These are phyloP conservation scores for Chrysotoxum bicinctum DNA, from an alignment of 2,888 invertebrate genomes.

Conservation along the genomic window DNA sequence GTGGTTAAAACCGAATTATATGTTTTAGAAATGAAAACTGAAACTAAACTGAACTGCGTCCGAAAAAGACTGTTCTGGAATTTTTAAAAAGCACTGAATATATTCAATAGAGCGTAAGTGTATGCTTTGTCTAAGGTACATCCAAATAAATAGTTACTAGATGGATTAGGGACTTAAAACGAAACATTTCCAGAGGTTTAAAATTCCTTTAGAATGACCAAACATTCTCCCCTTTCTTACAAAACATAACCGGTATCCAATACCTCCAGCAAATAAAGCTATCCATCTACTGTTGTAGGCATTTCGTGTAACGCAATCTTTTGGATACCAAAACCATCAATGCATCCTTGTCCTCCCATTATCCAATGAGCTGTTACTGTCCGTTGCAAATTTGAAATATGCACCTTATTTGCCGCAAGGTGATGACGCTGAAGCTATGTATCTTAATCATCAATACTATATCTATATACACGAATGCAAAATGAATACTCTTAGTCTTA, in stretches of 20 bases:
- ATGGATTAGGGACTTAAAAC: not conserved
- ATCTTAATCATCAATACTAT: conserved; percentile 55
- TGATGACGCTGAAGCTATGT: conserved; percentile 39
- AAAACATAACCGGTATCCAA: conserved; percentile 8
- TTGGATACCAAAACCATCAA: conserved; percentile 2
- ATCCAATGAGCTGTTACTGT: not conserved
- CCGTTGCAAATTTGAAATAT: conserved; percentile 37
- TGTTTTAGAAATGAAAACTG: too few species aligned
- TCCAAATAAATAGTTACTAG: not conserved
- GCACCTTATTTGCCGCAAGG: conserved; percentile 47
- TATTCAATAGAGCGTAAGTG: too few species aligned
- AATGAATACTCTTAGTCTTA: not conserved
- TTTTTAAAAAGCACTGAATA: too few species aligned
- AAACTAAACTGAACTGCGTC: too few species aligned
- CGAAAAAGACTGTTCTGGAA: too few species aligned
- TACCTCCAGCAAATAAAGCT: not conserved
- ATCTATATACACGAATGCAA: not conserved
- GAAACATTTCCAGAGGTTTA: not conserved
- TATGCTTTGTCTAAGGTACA: too few species aligned
- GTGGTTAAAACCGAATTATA: too few species aligned
- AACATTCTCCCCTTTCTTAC: not conserved
- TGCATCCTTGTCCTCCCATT: not conserved
- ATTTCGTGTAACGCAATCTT: conserved; percentile 14
- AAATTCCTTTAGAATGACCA: not conserved
- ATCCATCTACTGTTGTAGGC: not conserved